Evolutionary conservation across 2,888 invertebrate species (phyloP), one percentile per base, ranked within the genome.

Genomic region (Parasteatoda lunata): DNA sequence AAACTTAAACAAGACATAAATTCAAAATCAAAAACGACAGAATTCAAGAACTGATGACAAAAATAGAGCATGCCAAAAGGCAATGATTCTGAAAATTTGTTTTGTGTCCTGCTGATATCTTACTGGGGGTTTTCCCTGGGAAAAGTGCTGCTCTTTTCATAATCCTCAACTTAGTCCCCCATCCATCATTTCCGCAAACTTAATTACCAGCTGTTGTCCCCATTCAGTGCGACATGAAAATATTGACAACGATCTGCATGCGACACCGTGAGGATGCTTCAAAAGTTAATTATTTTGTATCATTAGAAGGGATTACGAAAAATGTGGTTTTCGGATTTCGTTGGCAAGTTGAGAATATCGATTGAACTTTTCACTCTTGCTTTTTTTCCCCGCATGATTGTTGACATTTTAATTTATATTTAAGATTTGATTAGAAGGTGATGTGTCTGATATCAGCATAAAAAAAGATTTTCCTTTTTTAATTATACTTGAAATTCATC

Each of bases 151-250:
- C n/a, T 79, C 66, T 47, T 54, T 11, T 72, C 51, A 13, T 68
- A 66, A 48, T 51, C 66, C 66, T 73, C 54, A 48, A 69, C 52
- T 52, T 75, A n/a, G 48, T 70, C 52, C 8, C 75, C 8, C 75
- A 84, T 84, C 84, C 73, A 84, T 84, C 84, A 84, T 84, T 13
- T 78, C 59, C 4, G 8, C 13, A 64, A 73, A 78, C 84, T 84
- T 79, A 84, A 84, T 84, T 84, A 79, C 73, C 84, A 84, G 84
- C 78, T 84, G 84, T 75, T 84, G 83, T 83, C 59, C 47, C 47
- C 6, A 51, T 75, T 47, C 64, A 9, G 48, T 15, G 30, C 5
- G 65, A 51, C 7, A 66, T 75, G 75, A 47, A 75, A 45, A 45
- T 5, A 13, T 8, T 30, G 45, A 11, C 48, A 47, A 65, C 13